phyloP scores from a whole-genome alignment of 2,797 vertebrate species.

The Ctenochaetus hawaiiensis region DNA sequence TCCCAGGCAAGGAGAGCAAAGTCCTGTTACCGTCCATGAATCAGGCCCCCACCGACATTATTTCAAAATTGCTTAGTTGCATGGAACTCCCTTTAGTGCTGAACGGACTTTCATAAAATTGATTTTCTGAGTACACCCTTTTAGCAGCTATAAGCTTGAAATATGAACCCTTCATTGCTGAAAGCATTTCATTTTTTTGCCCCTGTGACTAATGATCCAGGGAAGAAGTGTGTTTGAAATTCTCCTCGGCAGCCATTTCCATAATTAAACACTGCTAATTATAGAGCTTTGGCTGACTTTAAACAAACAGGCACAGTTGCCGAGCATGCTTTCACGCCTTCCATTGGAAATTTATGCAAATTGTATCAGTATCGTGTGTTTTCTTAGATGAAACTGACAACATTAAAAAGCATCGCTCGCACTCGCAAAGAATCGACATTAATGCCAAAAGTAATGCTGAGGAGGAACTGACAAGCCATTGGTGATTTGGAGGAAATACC shows the following conservation, averaged over 20 bases:
- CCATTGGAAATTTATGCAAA: conserved; percentile 91
- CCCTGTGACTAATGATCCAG: conserved; percentile 96
- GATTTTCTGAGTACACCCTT: conserved; percentile 99
- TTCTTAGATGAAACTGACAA: conserved; percentile 85
- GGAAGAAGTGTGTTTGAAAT: conserved; percentile 95
- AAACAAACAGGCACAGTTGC: conserved; percentile 91
- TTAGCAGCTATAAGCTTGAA: conserved; percentile 99
- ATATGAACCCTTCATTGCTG: conserved; percentile 99
- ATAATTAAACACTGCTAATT: conserved; percentile 99
- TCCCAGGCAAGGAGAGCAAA: conserved; percentile 91
- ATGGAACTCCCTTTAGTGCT: conserved; percentile 96
- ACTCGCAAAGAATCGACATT: conserved; percentile 79
- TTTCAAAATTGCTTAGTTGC: conserved; percentile 99
- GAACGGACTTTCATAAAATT: conserved; percentile 99
- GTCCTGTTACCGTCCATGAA: conserved; percentile 92
- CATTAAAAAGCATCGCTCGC: conserved; percentile 81
- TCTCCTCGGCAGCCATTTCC: conserved; percentile 96
- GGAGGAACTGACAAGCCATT: conserved; percentile 81
- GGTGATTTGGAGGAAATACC: conserved; percentile 86
- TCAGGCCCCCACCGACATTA: conserved; percentile 91
- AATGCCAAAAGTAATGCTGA: conserved; percentile 74
- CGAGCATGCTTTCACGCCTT: conserved; percentile 87
- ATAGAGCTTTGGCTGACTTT: conserved; percentile 96
- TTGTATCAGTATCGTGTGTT: conserved; percentile 86
- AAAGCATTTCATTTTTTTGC: conserved; percentile 96